These are phyloP conservation scores for Leucozona laternaria DNA, from an alignment of 2,888 invertebrate genomes.

Conservation along the genomic window DNA sequence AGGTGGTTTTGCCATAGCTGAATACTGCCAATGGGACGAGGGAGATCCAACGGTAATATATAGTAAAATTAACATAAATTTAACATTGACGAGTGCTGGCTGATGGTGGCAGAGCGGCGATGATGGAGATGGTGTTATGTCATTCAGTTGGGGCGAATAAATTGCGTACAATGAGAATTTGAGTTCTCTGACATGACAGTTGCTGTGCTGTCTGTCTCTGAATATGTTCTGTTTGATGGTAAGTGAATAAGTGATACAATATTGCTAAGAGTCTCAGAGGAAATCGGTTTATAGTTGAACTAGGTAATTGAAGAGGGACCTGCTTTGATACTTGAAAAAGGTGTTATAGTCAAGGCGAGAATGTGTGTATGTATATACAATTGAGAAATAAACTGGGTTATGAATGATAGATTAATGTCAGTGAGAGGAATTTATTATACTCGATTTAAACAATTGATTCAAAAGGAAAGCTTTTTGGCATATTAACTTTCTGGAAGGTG, in stretches of 20 bases:
- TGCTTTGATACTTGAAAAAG: slow-evolving; percentile 4
- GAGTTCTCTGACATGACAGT: slow-evolving; percentile 56
- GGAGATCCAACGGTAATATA: slow-evolving; percentile 61
- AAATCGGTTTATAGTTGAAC: slow-evolving; percentile 41
- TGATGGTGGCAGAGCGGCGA: slow-evolving; percentile 6
- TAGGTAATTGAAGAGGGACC: neutral
- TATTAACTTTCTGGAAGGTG: neutral
- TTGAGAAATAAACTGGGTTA: slow-evolving; percentile 3
- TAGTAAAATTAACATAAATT: slow-evolving; percentile 68
- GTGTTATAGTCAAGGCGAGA: neutral
- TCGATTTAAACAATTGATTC: neutral
- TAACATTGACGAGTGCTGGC: slow-evolving; percentile 64
- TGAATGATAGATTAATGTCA: slow-evolving; percentile 15
- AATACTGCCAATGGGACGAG: slow-evolving; percentile 22
- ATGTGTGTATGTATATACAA: neutral
- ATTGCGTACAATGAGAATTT: slow-evolving; percentile 67
- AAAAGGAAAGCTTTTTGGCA: neutral
- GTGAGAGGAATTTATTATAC: slow-evolving; percentile 7
- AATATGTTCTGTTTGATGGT: slow-evolving; percentile 25
- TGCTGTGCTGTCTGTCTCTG: slow-evolving; percentile 20
- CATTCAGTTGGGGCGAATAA: slow-evolving; percentile 63
- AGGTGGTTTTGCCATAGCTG: slow-evolving; percentile 58
- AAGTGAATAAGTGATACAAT: slow-evolving; percentile 51
- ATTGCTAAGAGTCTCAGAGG: slow-evolving; percentile 44
- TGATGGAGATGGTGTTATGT: slow-evolving; percentile 55